A percentile compares a stretch with the other conserved stretches of the same genome.
These are phyloP conservation scores for Delphinapterus leucas DNA, from an alignment of 2,113 vertebrate species.

Conservation along the genomic window DNA sequence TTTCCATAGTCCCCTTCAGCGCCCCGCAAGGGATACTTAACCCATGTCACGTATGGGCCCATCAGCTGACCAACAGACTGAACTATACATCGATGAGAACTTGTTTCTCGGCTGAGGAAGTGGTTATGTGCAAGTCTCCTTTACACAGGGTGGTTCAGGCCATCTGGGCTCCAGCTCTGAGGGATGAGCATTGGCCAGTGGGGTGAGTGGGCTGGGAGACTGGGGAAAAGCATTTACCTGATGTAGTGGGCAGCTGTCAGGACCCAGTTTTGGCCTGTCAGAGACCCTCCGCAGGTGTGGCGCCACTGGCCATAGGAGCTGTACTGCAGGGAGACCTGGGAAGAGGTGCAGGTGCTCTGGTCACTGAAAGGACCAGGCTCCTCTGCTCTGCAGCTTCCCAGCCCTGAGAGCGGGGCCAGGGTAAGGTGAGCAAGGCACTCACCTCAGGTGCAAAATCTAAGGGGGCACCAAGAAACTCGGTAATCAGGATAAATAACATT, in stretches of 20 bases:
- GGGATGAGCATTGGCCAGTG: neutral
- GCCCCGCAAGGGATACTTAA: neutral
- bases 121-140: neutral
- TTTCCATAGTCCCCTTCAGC: fast-evolving
- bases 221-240: constrained; percentile 64
- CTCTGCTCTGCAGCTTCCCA: neutral
- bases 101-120: neutral
- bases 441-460: neutral
- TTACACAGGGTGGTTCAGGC: fast-evolving
- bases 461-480: neutral
- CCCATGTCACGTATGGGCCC: neutral
- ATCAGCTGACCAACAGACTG: neutral
- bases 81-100: fast-evolving
- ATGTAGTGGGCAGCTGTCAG: constrained; percentile 84
- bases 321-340: constrained; percentile 80
- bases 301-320: neutral
- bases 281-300: constrained; percentile 81
- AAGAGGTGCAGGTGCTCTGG: fast-evolving
- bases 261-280: constrained; percentile 80
- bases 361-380: neutral
- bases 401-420: too few relatives aligned
- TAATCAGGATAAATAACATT: neutral
- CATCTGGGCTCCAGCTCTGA: neutral
- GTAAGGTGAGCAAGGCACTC: neutral
- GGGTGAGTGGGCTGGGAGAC: fast-evolving